phyloP scores from a whole-genome alignment of 2,113 vertebrate genomes.

The Cinclus cinclus region DNA sequence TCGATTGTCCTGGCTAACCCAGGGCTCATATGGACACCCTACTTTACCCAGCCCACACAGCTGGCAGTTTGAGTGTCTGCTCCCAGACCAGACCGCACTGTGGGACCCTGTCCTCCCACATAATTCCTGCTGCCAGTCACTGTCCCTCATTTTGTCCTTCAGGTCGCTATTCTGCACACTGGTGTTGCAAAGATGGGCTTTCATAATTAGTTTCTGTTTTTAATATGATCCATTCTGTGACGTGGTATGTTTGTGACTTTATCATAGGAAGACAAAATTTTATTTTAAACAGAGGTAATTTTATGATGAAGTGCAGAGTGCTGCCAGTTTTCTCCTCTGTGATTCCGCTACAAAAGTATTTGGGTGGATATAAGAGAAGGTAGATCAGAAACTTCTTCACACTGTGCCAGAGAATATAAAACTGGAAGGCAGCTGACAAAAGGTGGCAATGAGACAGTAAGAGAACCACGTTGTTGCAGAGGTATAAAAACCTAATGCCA shows the following conservation, averaged over 20 bases:
- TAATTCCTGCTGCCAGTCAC: background rate
- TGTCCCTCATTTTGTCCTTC: background rate
- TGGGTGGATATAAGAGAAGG: background rate
- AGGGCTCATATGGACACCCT: fast-evolving
- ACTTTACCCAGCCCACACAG: background rate
- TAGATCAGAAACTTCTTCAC: background rate
- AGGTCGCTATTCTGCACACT: background rate
- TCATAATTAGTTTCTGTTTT: background rate
- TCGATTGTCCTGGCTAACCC: fast-evolving
- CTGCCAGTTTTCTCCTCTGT: background rate
- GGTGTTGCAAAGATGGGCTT: background rate
- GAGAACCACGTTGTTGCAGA: background rate
- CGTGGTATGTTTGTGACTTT: background rate
- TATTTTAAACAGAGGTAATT: conserved; percentile 5
- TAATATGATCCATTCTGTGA: background rate
- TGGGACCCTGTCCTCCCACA: background rate
- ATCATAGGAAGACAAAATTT: background rate
- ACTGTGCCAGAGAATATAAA: background rate
- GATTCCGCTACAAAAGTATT: background rate
- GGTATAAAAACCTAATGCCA: background rate
- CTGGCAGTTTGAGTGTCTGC: background rate
- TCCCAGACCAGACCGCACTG: background rate
- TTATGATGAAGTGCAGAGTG: background rate
- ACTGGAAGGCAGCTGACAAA: conserved; percentile 4
- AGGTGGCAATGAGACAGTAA: conserved; percentile 1